These are phyloP conservation scores for Onychostruthus taczanowskii DNA, from an alignment of 2,113 vertebrate genomes.

Conservation along the genomic window DNA sequence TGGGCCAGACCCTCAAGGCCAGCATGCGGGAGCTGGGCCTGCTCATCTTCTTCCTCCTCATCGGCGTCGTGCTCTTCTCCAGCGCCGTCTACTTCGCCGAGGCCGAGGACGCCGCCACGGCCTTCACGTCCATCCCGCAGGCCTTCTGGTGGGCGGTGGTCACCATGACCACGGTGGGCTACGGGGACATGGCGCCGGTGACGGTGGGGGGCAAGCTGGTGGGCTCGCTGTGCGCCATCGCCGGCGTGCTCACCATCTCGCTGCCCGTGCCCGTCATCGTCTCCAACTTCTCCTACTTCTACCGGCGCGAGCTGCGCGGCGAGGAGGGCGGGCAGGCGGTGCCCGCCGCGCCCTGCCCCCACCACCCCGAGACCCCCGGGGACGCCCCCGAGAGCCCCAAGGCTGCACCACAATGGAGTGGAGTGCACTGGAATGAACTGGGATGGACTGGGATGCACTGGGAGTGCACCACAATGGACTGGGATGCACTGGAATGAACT, in stretches of 20 bases:
- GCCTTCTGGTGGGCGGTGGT: neutral
- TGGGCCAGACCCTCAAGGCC: neutral
- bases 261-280: slow-evolving; percentile 13
- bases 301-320: neutral
- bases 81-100: neutral
- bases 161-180: neutral
- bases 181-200: neutral
- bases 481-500: no score
- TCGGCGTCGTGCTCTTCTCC: neutral
- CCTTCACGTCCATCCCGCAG: neutral
- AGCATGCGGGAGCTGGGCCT: neutral
- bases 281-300: neutral
- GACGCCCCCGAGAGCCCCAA: no score
- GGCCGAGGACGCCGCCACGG: neutral
- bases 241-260: neutral
- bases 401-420: no score
- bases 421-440: no score
- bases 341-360: neutral
- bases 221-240: neutral
- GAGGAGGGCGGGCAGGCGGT: fast-evolving
- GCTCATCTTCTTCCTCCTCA: neutral
- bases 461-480: no score
- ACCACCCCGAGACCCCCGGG: no score
- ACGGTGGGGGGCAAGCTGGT: neutral
- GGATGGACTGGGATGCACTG: no score